Evolutionary conservation across 2,888 invertebrate species (phyloP).

Genomic region (Dyspetes luteomarginatus): DNA sequence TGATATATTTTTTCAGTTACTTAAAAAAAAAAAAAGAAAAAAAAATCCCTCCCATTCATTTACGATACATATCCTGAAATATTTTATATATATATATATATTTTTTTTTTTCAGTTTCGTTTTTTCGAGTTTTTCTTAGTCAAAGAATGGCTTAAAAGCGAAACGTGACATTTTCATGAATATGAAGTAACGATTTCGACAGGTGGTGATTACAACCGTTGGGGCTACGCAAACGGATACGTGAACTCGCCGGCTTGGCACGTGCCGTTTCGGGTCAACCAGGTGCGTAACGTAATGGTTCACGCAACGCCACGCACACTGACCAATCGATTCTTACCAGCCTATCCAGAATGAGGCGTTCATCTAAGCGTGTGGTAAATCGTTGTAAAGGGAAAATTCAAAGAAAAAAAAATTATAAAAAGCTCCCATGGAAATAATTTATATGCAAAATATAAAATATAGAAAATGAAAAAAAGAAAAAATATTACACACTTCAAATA

Average conservation of each 20-base stretch:
- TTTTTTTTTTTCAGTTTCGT: not conserved
- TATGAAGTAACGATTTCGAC: constrained; percentile 77
- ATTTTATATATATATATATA: not conserved
- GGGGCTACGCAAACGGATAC: constrained; percentile 82
- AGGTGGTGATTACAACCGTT: constrained; percentile 83
- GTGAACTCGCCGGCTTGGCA: constrained; percentile 83
- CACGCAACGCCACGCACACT: constrained; percentile 83
- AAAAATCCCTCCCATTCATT: not conserved
- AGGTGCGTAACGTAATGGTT: constrained; percentile 83
- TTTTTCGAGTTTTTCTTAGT: not conserved
- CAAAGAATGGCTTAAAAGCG: constrained; percentile 1
- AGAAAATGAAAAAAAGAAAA: constrained; percentile 1
- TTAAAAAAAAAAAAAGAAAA: not conserved
- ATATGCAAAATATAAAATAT: constrained; percentile 10
- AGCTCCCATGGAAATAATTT: constrained; percentile 19
- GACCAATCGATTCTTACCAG: constrained; percentile 83
- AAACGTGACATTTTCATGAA: constrained; percentile 71
- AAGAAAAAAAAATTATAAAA: constrained; percentile 25
- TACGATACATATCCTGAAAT: constrained; percentile 21
- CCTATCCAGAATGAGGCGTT: constrained; percentile 75
- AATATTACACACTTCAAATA: constrained; percentile 27
- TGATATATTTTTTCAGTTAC: constrained; percentile 5
- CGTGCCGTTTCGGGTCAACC: constrained; percentile 82
- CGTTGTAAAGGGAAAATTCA: constrained; percentile 45
- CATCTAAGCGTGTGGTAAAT: constrained; percentile 54